Base-by-base conservation (phyloP, 2,888 invertebrate species). In the Lysandra coridon region DNA sequence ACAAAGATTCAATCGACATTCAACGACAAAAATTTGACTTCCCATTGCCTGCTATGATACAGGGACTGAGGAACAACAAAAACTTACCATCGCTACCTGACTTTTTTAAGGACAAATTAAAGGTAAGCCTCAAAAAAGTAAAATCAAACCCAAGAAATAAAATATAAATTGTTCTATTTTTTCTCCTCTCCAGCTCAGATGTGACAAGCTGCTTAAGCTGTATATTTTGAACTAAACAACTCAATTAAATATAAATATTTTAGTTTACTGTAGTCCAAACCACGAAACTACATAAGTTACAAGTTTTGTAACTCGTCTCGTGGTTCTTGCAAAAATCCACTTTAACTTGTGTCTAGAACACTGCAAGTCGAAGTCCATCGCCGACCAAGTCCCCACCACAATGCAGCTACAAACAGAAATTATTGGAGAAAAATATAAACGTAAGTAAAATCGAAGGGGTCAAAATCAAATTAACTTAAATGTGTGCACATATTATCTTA, bases 31-130 rank as follows among this genome's bases (percentile, higher is more conserved):
- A 91, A 82, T 86, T 93, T 83, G 93, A 94, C 74, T 92, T 94
- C 79, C 93, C 93, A 0, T 82, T 93, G 1, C 93, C 93, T 1
- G 88, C 88, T 1, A 89, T 91, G 1, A 82, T 94, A 33, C 90
- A 88, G 81, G 90, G 90, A 1, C 83, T 93, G 1, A 79, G 90
- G 49, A 91, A 88, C 53, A 91, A 88, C 49, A 89, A 89, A 14
- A 91, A 91, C 81, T 88, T 92, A 78, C 95, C 95, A 0, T 94
- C 92, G 0, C 95, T 95, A 95, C 95, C 93, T 80, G 95, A 95
- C 80, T 95, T 95, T 84, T 91, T 95, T 73, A 91, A 94, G 64
- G 91, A 84, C 78, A 87, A 87, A 81, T 87, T 85, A 85, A 90
- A 89, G 89, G 93, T 92, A 76, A 49, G 44, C 14, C 10, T 69